Evolutionary conservation across 2,888 invertebrate species (phyloP).

Genomic region (Pristionchus exspectatus): DNA sequence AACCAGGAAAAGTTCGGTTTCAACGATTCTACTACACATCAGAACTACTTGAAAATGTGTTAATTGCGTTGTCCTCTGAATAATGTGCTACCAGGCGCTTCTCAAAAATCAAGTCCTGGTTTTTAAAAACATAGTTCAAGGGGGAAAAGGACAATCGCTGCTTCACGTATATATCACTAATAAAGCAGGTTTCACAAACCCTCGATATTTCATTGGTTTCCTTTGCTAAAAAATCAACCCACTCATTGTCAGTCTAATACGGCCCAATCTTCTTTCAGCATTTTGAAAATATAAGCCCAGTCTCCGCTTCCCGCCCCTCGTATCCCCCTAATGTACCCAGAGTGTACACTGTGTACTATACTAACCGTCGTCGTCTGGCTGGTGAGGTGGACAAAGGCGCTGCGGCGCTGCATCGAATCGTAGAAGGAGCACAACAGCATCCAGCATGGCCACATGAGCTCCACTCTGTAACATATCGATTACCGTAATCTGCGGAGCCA

Average conservation of each 20-base stretch:
- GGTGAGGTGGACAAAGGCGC: constrained; percentile 57
- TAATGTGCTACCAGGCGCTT: too few species aligned
- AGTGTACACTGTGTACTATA: not conserved
- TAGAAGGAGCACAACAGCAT: constrained; percentile 94
- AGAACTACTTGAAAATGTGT: too few species aligned
- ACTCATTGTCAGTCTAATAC: too few species aligned
- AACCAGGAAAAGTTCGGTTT: not conserved
- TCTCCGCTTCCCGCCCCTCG: not conserved
- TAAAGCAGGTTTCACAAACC: too few species aligned
- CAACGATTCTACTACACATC: not conserved
- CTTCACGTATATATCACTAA: not conserved
- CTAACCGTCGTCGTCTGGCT: constrained; percentile 50
- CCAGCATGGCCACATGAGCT: constrained; percentile 99
- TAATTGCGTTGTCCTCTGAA: too few species aligned
- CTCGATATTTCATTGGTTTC: too few species aligned
- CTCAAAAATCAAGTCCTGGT: too few species aligned
- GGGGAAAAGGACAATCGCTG: too few species aligned
- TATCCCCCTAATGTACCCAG: constrained; percentile 14
- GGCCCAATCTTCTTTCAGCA: too few species aligned
- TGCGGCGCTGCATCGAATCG: constrained; percentile 96
- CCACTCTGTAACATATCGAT: constrained; percentile 87
- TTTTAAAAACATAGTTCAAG: too few species aligned
- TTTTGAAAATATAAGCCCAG: not conserved
- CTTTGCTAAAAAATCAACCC: too few species aligned
- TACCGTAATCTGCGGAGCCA: not conserved